Evolutionary conservation across 2,888 invertebrate species (phyloP).

Genomic region (Platycheirus rosarum): DNA sequence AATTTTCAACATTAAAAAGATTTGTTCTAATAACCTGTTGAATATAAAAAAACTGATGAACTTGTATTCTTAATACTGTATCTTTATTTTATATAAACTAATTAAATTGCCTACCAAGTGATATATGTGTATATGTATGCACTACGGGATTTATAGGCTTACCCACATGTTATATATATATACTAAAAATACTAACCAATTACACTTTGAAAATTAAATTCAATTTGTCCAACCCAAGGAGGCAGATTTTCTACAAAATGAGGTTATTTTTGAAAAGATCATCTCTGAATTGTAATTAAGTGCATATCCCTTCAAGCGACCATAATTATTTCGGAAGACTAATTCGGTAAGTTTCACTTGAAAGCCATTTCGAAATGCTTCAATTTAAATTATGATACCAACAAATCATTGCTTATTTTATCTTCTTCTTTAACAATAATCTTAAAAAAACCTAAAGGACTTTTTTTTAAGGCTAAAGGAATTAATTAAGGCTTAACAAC

Average conservation of each 20-base stretch:
- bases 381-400: conserved; percentile 48
- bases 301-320: conserved; percentile 14
- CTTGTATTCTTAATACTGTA: no score
- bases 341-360: conserved; percentile 52
- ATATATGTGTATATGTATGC: no score
- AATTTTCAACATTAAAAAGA: no score
- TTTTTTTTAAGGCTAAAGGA: neutral
- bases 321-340: conserved; percentile 62
- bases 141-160: no score
- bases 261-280: neutral
- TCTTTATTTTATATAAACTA: no score
- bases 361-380: conserved; percentile 24
- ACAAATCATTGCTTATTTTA: conserved; percentile 33
- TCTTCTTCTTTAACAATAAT: neutral
- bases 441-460: neutral
- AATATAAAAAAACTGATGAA: no score
- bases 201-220: conserved; percentile 12
- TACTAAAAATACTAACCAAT: no score
- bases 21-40: no score
- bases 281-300: neutral
- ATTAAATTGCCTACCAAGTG: no score
- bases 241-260: conserved; percentile 4
- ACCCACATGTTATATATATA: no score
- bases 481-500: neutral
- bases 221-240: conserved; percentile 11